Conservation (phyloP, 2,888 invertebrate genomes). For the Bombylius discolor region DNA sequence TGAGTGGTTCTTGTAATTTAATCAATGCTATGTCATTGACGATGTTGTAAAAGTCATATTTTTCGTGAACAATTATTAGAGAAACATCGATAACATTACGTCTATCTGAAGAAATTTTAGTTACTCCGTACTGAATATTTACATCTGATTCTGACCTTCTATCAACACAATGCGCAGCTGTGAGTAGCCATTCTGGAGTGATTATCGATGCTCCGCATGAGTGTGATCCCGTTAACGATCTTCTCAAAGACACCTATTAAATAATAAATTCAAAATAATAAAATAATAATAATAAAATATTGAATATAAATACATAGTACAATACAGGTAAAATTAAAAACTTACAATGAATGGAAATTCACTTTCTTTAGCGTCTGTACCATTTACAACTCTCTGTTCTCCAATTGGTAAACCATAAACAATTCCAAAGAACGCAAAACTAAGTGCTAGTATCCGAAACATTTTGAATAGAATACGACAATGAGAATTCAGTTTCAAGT, state of each 20-base stretch:
- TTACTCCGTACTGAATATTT: slow-evolving; percentile 24
- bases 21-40: slow-evolving; percentile 29
- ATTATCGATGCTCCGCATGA: slow-evolving; percentile 26
- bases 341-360: slow-evolving; percentile 28
- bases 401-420: background rate
- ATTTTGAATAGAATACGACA: too few species aligned
- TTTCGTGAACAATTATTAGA: slow-evolving; percentile 24
- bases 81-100: slow-evolving; percentile 21
- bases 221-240: slow-evolving; percentile 19
- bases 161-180: slow-evolving; percentile 27
- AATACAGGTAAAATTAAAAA: background rate
- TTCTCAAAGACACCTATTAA: slow-evolving; percentile 15
- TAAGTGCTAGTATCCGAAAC: too few species aligned
- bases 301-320: background rate
- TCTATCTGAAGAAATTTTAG: slow-evolving; percentile 16
- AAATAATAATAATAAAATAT: background rate
- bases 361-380: slow-evolving; percentile 22
- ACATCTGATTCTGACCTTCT: slow-evolving; percentile 10
- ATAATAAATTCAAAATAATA: background rate
- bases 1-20: slow-evolving; percentile 18
- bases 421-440: too few species aligned
- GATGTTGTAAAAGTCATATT: slow-evolving; percentile 22
- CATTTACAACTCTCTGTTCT: slow-evolving; percentile 26
- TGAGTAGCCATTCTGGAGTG: slow-evolving; percentile 20
- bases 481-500: too few species aligned